These are phyloP conservation scores for Ovis canadensis DNA, from an alignment of 2,113 vertebrate genomes.

Conservation along the genomic window DNA sequence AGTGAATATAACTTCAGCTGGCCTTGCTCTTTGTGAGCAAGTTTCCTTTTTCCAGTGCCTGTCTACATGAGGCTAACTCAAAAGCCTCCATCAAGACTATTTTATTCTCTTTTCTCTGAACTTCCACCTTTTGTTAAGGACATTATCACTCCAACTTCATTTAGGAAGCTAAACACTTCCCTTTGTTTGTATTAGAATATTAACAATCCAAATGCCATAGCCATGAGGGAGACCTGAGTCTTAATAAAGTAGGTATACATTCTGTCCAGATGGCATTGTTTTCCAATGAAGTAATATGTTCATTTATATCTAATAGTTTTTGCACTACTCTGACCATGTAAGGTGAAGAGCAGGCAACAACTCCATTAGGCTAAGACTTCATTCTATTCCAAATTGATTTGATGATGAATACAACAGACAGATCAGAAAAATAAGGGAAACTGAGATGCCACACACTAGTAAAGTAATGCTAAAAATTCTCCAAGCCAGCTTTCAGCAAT, in stretches of 20 bases:
- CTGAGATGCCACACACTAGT: neutral
- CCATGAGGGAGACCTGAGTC: slow-evolving; percentile 46
- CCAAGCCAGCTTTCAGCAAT: too few species aligned
- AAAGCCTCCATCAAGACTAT: neutral
- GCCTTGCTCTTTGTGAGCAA: slow-evolving; percentile 40
- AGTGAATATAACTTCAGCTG: slow-evolving; percentile 48
- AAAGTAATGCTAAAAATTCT: too few species aligned
- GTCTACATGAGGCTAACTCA: neutral
- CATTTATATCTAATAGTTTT: slow-evolving; percentile 31
- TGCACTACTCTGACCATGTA: slow-evolving; percentile 27
- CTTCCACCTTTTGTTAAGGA: slow-evolving; percentile 25
- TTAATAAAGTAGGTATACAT: slow-evolving; percentile 69
- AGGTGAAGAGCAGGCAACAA: slow-evolving; percentile 30
- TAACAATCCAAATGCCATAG: slow-evolving; percentile 63
- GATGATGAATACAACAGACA: neutral
- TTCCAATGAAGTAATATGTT: slow-evolving; percentile 64
- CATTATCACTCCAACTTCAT: slow-evolving; percentile 39
- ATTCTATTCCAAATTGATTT: neutral
- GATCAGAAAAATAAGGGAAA: neutral
- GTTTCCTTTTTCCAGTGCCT: neutral
- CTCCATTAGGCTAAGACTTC: neutral
- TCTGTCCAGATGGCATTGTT: slow-evolving; percentile 59
- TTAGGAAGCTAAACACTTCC: slow-evolving; percentile 45
- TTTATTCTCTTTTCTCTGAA: slow-evolving; percentile 54
- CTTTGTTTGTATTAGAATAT: slow-evolving; percentile 60